Percentiles rank a stretch among this genome's conserved stretches.
Conservation (phyloP, 2,888 invertebrate genomes). For the Leptopterna dolabrata region DNA sequence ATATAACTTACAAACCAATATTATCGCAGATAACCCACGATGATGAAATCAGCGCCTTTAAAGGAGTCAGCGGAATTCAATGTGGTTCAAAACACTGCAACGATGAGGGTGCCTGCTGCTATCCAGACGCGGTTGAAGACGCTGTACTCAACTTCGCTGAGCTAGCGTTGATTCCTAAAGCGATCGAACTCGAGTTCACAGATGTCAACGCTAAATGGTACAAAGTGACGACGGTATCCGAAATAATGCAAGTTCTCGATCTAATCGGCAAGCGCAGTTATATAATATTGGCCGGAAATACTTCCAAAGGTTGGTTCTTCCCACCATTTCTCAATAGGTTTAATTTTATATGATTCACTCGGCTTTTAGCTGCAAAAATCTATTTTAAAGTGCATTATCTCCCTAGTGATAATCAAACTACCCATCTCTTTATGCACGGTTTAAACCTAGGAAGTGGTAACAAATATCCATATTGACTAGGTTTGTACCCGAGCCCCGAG, state of each 20-base stretch:
- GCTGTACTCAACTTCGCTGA: slow-evolving; percentile 44
- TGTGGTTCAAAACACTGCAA: background rate
- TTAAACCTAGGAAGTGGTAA: no score
- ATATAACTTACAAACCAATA: no score
- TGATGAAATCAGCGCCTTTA: no score
- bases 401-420: no score
- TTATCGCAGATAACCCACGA: no score
- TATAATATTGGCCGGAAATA: slow-evolving; percentile 79
- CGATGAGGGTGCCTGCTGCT: background rate
- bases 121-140: background rate
- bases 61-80: background rate
- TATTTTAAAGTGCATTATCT: no score
- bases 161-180: slow-evolving; percentile 37
- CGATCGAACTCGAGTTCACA: background rate
- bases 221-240: slow-evolving; percentile 71
- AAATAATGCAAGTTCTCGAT: slow-evolving; percentile 72
- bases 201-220: slow-evolving; percentile 68
- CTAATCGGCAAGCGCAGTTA: slow-evolving; percentile 68
- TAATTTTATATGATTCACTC: no score
- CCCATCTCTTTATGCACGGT: no score
- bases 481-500: slow-evolving; percentile 62
- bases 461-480: background rate
- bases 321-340: no score
- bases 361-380: no score
- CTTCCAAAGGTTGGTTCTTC: slow-evolving; percentile 75